Base-by-base conservation (phyloP, 1,140 invertebrate genomes). In the Bacillus rossius region DNA sequence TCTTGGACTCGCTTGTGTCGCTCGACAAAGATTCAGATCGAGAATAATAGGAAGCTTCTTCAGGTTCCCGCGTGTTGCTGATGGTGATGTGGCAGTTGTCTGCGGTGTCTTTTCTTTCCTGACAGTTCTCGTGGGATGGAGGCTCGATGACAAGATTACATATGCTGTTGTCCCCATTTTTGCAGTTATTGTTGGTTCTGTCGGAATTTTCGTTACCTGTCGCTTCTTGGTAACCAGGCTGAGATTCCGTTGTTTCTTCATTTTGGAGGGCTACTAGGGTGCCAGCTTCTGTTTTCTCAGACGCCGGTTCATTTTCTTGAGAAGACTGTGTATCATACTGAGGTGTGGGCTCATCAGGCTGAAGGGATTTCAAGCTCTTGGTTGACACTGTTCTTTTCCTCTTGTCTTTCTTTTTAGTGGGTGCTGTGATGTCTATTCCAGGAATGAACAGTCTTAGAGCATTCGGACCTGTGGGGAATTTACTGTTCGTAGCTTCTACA, bases 391-490 rank as follows among this genome's bases (percentile, higher is more conserved):
- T 75, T 57, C 76, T 77, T 26, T 77, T 79, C 17, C 76, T 67
- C 14, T 74, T 65, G 0, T 77, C 66, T 20, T 76, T 72, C 3
- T 71, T 71, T n/a, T 69, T 75, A 48, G 77, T 57, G 13, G 49
- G 58, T 8, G 45, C 75, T 14, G 69, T 76, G 13, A 79, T 78
- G 26, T 79, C 73, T 14, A 79, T 79, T 42, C 78, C 76, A 2
- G 77, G 78, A 10, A 79, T 80, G 50, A 79, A 79, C 0, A 79
- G 65, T 20, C 77, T 61, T 13, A 80, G 52, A 0, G 78, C 78
- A 53, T 78, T 79, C 0, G 78, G 76, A 0, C 78, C 78, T 0
- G 77, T 80, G 0, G 79, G 78, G 19, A 80, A 80, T 1, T 70
- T 76, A 34, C n/a, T 45, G n/a, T 50, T 58, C 16, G 48, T 55